These are phyloP conservation scores for Ceratosolen fusciceps DNA, from an alignment of 1,140 invertebrate genomes.

Conservation along the genomic window DNA sequence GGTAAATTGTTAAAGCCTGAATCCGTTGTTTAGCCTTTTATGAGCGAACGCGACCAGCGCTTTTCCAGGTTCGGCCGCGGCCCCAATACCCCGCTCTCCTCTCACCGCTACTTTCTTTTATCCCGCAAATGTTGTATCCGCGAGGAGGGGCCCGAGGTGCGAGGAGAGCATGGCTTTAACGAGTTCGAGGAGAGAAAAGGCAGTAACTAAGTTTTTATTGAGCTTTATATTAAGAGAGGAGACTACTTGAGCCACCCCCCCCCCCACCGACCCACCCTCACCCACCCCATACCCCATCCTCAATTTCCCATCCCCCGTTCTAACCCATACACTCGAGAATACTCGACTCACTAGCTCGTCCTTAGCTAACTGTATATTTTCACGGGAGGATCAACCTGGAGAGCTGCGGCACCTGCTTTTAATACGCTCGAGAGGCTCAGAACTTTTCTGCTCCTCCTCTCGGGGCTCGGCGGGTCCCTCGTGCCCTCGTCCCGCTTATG, in stretches of 20 bases:
- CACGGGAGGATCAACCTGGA: conserved; percentile 55
- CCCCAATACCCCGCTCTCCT: too few species aligned
- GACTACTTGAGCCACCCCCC: too few species aligned
- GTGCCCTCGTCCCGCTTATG: conserved; percentile 10
- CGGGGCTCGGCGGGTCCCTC: background rate
- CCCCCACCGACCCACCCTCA: too few species aligned
- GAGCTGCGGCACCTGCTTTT: conserved; percentile 37
- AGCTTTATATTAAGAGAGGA: conserved; percentile 64
- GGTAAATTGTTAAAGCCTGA: conserved; percentile 65
- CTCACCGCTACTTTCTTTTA: conserved; percentile 24
- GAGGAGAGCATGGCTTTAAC: conserved; percentile 25
- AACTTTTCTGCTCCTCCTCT: conserved; percentile 41
- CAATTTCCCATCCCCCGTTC: too few species aligned
- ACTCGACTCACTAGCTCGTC: too few species aligned
- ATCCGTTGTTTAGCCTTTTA: conserved; percentile 17
- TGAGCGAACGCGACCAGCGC: background rate
- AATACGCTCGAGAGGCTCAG: conserved; percentile 30
- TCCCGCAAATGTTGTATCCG: conserved; percentile 19
- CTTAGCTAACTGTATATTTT: conserved; percentile 70
- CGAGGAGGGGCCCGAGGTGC: conserved; percentile 4
- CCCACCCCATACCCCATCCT: too few species aligned
- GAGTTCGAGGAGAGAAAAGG: conserved; percentile 51
- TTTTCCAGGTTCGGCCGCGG: background rate
- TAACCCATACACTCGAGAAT: too few species aligned
- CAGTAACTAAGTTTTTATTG: conserved; percentile 71